These are phyloP conservation scores for Ceyx margarethae DNA, from an alignment of 2,113 vertebrate genomes.

Conservation along the genomic window DNA sequence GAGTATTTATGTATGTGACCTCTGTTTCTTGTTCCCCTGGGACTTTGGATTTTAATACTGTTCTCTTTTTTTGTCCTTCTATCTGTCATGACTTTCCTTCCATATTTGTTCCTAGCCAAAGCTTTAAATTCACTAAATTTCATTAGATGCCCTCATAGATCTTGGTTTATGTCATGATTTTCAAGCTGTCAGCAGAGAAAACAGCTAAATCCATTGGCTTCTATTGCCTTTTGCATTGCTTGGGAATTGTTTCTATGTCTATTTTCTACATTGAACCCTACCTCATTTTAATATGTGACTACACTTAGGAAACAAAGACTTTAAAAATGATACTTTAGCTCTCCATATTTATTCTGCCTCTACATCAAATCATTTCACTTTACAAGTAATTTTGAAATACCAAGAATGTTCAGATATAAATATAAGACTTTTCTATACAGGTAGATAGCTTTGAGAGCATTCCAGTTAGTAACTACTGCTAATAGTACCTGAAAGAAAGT, in stretches of 20 bases:
- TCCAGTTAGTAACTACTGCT: neutral
- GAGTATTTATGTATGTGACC: neutral
- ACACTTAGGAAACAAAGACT: neutral
- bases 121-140: neutral
- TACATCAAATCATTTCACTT: neutral
- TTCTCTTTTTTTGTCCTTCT: neutral
- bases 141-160: neutral
- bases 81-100: neutral
- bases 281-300: neutral
- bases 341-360: neutral
- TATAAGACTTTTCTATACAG: neutral
- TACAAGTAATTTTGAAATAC: neutral
- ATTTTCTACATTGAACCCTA: neutral
- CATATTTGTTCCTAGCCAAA: neutral
- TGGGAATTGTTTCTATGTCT: neutral
- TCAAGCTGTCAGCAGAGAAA: neutral
- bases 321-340: neutral
- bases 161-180: neutral
- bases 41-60: neutral
- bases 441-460: neutral
- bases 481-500: neutral
- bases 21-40: neutral
- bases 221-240: neutral
- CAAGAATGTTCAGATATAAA: neutral
- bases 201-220: neutral